Base-by-base conservation (phyloP, 2,113 vertebrate species). In the Cinclus mexicanus region DNA sequence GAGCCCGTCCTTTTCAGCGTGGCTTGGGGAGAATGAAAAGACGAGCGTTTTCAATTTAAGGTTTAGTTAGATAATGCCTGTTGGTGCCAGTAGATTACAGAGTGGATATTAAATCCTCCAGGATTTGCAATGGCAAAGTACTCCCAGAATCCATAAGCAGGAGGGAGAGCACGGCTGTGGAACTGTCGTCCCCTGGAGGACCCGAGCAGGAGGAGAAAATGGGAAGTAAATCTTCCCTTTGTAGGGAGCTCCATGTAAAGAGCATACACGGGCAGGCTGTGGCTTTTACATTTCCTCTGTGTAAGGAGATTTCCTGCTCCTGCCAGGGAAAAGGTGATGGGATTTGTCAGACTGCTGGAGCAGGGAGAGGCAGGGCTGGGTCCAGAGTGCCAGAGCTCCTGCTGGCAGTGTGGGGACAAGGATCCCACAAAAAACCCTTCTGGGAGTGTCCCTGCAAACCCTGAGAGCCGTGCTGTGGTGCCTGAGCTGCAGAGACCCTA, bases 41-140 rank as follows among this genome's bases (percentile, higher is more conserved):
- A 91, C 69, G 96, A 95, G 92, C 97, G 88, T 96, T 98, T 98
- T 97, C 97, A 98, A 97, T 98, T 98, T 98, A 95, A 97, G 97
- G 95, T 98, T 98, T 97, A 97, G 97, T 97, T 98, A 97, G 98
- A 97, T 98, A 98, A 98, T 98, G 96, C 97, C 97, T 98, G 89
- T 97, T 93, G 98, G 97, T 98, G 97, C 97, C 97, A 98, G 96
- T 97, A 98, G 98, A 98, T 98, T 98, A 98, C 96, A 97, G 97
- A 97, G 95, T 97, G 98, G 98, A 98, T 98, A 98, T 98, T 98
- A 98, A 98, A 97, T 98, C 98, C 98, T 95, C 77, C 89, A 91
- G 97, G 98, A 98, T 98, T 98, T 97, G 97, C 97, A 86, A 28
- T 69, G 77, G 4, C 87, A 83, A 96, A n/a, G 14, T 47, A 86